phyloP scores from a whole-genome alignment of 1,140 invertebrate genomes.

The Anastrepha obliqua region DNA sequence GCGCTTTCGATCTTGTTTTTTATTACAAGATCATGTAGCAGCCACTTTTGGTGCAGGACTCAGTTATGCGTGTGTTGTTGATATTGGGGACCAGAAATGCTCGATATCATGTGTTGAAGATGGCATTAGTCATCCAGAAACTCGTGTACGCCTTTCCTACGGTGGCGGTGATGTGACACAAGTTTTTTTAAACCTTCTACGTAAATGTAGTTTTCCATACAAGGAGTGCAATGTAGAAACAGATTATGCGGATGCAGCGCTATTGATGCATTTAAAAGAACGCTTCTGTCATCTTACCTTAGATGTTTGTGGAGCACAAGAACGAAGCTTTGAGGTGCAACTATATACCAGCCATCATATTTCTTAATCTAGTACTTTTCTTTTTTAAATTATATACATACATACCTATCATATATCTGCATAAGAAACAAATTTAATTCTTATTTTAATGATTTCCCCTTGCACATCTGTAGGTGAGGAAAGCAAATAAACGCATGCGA shows the following conservation, averaged over 20 bases:
- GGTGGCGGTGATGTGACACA: constrained; percentile 93
- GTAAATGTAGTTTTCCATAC: constrained; percentile 92
- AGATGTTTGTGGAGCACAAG: constrained; percentile 72
- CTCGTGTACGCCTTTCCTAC: constrained; percentile 89
- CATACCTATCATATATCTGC: too few species aligned
- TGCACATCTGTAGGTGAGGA: constrained; percentile 53
- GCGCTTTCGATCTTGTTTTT: constrained; percentile 92
- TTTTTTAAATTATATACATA: too few species aligned
- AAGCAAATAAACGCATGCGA: constrained; percentile 75
- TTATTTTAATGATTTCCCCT: background rate
- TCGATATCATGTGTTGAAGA: constrained; percentile 97
- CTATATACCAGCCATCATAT: background rate
- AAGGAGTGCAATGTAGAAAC: constrained; percentile 82
- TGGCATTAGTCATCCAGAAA: constrained; percentile 92
- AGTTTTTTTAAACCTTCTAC: constrained; percentile 89
- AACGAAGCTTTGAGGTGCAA: constrained; percentile 71
- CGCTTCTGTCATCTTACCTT: constrained; percentile 93
- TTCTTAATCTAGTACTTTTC: too few species aligned
- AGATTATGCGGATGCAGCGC: constrained; percentile 82
- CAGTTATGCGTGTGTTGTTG: constrained; percentile 94
- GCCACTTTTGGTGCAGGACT: constrained; percentile 95
- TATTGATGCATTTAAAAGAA: constrained; percentile 91
- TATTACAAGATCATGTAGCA: constrained; percentile 90
- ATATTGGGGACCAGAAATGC: constrained; percentile 96
- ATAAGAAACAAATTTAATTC: constrained; percentile 15